Conservation (phyloP, 2,797 vertebrate genomes). For the Acipenser oxyrinchus region DNA sequence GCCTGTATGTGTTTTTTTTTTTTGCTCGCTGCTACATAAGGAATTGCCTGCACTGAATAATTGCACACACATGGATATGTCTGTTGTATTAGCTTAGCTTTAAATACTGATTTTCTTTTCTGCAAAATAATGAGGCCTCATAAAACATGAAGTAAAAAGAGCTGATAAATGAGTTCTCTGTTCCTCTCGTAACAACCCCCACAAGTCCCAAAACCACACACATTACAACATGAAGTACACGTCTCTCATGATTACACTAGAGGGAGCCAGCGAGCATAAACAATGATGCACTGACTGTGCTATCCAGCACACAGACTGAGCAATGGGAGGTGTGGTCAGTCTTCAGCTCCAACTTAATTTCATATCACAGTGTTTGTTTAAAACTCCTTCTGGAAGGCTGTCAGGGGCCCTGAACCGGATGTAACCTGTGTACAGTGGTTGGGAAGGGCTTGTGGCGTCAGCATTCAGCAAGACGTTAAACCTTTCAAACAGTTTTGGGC, state of each 20-base stretch:
- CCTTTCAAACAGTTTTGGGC: no score
- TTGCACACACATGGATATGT: no score
- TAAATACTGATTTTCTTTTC: background rate
- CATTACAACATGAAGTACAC: background rate
- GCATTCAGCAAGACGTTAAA: no score
- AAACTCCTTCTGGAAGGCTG: background rate
- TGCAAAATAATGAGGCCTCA: background rate
- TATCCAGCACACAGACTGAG: background rate
- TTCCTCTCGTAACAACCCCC: background rate
- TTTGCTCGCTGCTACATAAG: no score
- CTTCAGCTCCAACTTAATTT: constrained; percentile 1
- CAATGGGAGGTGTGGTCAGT: constrained; percentile 7
- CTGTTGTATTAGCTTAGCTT: background rate
- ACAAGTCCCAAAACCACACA: background rate
- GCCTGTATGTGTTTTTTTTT: no score
- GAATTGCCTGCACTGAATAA: no score
- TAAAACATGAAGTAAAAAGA: background rate
- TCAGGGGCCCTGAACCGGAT: background rate
- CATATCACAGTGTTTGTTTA: constrained; percentile 10
- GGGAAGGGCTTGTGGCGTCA: no score
- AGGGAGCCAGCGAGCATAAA: constrained; percentile 11
- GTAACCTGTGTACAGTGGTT: background rate
- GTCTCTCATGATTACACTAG: constrained; percentile 9
- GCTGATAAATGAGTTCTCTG: background rate
- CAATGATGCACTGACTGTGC: background rate